These are phyloP conservation scores for Dromas ardeola DNA, from an alignment of 2,113 vertebrate species.

Conservation along the genomic window DNA sequence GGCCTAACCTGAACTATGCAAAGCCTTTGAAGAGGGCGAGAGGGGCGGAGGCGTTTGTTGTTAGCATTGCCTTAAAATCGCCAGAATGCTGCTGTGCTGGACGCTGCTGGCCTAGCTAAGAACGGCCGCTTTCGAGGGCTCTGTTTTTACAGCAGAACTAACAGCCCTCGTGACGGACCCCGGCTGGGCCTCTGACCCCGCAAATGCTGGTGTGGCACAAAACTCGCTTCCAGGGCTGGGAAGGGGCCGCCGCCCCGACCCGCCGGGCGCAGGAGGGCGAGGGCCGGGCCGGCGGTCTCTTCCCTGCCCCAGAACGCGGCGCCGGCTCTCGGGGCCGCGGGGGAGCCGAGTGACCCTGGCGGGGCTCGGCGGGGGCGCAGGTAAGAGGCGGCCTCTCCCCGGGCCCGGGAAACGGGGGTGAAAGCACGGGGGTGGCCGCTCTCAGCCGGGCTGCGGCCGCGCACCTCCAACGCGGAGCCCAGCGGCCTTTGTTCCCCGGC, in stretches of 20 bases:
- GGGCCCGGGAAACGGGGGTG: too few species aligned
- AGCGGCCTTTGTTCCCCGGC: background rate
- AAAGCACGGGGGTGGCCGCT: background rate
- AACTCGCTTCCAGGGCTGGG: rapidly evolving
- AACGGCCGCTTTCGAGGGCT: background rate
- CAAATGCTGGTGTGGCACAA: background rate
- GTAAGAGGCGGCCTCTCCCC: background rate
- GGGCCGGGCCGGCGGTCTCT: background rate
- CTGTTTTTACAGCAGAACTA: rapidly evolving
- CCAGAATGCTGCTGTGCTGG: background rate
- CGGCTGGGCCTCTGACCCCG: background rate
- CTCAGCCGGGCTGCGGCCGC: background rate
- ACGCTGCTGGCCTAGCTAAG: background rate
- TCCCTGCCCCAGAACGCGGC: background rate
- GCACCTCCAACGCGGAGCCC: too few species aligned
- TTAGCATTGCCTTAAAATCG: background rate
- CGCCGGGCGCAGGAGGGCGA: background rate
- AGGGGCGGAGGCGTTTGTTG: background rate
- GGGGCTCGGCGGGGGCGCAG: background rate
- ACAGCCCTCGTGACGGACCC: background rate
- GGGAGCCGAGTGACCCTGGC: too few species aligned
- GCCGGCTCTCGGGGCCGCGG: background rate
- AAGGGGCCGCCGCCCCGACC: background rate
- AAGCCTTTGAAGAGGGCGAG: background rate
- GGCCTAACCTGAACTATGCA: background rate